Conservation (phyloP, 2,113 vertebrate species). For the Aegotheles bennettii region DNA sequence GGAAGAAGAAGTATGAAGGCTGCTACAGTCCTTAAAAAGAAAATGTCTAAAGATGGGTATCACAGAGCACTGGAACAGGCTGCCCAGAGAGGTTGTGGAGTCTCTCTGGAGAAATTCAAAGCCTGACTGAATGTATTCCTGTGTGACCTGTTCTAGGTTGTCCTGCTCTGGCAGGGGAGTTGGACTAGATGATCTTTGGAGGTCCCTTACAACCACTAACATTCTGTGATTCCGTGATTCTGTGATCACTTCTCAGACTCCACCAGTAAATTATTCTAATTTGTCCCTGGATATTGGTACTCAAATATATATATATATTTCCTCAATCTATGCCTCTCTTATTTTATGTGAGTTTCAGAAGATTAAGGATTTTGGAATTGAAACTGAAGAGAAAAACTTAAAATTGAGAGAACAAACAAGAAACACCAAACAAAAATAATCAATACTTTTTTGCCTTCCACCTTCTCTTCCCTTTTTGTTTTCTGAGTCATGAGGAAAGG, state of each 20-base stretch:
- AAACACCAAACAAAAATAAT: accelerated
- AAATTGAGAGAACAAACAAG: background rate
- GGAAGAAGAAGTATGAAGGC: background rate
- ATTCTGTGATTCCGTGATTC: too few species aligned
- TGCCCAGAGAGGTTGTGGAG: too few species aligned
- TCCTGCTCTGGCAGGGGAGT: too few species aligned
- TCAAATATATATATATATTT: background rate
- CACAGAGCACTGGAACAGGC: too few species aligned
- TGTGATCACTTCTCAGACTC: background rate
- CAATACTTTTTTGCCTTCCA: background rate
- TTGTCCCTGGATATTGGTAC: background rate
- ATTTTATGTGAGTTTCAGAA: background rate
- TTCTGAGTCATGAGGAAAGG: background rate
- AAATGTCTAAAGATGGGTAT: background rate
- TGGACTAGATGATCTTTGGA: too few species aligned
- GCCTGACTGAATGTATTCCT: too few species aligned
- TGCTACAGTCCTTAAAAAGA: background rate
- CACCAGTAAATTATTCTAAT: background rate
- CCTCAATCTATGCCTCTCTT: background rate
- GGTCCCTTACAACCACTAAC: too few species aligned
- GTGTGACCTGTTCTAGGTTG: too few species aligned
- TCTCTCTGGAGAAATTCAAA: too few species aligned
- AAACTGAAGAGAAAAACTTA: background rate
- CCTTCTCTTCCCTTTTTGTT: background rate
- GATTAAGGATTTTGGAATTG: background rate